Evolutionary conservation across 2,797 vertebrate species (phyloP), one percentile per base, ranked within the genome.

Genomic region (Cyclopterus lumpus): DNA sequence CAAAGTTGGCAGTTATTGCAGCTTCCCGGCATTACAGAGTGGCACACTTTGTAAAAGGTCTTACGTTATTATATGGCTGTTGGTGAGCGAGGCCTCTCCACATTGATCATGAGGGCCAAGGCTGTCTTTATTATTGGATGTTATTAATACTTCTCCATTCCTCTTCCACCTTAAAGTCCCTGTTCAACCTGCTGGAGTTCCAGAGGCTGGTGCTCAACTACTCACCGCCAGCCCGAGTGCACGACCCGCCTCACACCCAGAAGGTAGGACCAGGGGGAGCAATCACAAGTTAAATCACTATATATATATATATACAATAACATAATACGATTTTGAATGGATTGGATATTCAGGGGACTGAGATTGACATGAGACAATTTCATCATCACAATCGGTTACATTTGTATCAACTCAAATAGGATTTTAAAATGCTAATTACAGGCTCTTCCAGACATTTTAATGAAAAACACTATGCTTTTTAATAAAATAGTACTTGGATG

Each of bases 141-240:
- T 70, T 26, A 48, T 16, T 80, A 12, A 80, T 9, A 5, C 36
- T 3, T 65, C 4, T 57, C 73, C 22, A 1, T 78, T 20, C 3
- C 18, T 57, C 63, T 71, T 64, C 26, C 18, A 9, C 44, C 73
- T 84, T 36, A 6, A 84, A 99, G 98, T 99, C 98, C 71, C 94
- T 99, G 86, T 99, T 99, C 94, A 98, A 99, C 90, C 92, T 99
- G 68, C 93, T 98, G 93, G 97, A 99, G 93, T 99, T 99, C 93
- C 97, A 98, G 94, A 96, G 97, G 91, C 94, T 99, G 88, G 97
- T 99, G 82, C 94, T 99, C 81, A 96, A 99, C 94, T 99, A 98
- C 89, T 97, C 90, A 14, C 96, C 97, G 32, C 97, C 97, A 20
- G 94, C 95, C 87, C 94, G 94, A 85, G 94, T 96, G 84, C 96